phyloP scores from a whole-genome alignment of 2,888 invertebrate genomes.

The Caenorhabditis sp. region DNA sequence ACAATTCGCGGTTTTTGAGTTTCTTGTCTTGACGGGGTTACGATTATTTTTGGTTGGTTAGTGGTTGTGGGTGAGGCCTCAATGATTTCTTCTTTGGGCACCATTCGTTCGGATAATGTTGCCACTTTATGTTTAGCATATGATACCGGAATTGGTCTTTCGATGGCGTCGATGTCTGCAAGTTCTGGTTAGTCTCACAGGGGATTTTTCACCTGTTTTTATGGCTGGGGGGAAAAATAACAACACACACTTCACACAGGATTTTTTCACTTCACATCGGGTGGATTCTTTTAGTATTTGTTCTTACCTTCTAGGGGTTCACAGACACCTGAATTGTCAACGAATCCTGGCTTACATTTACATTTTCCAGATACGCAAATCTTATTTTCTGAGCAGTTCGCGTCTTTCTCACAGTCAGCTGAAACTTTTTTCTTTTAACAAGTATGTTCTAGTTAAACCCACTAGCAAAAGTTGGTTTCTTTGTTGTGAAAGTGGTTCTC shows the following conservation, averaged over 20 bases:
- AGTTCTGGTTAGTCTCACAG: conserved; percentile 44
- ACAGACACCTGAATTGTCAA: conserved; percentile 57
- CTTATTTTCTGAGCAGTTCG: conserved; percentile 51
- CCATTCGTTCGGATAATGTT: conserved; percentile 35
- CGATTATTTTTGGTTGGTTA: conserved; percentile 6
- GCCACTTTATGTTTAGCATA: conserved; percentile 53
- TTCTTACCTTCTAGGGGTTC: conserved; percentile 56
- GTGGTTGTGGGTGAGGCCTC: conserved; percentile 19
- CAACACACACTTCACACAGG: no score
- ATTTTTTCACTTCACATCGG: conserved; percentile 7
- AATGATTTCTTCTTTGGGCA: conserved; percentile 39
- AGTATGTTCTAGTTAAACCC: no score
- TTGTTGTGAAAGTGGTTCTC: conserved; percentile 16
- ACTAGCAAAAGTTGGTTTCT: conserved; percentile 24
- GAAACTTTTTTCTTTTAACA: conserved; percentile 6
- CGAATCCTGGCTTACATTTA: conserved; percentile 60
- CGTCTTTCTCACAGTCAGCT: conserved; percentile 54
- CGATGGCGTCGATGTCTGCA: conserved; percentile 53
- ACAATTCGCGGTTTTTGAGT: conserved; percentile 57
- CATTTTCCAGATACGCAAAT: conserved; percentile 61
- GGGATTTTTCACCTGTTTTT: conserved; percentile 2
- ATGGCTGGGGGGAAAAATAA: conserved; percentile 16
- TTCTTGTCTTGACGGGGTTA: conserved; percentile 28
- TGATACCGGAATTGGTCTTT: conserved; percentile 52
- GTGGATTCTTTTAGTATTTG: conserved; percentile 6